Percentiles rank a stretch among this genome's conserved stretches.
Conservation (phyloP, 2,888 invertebrate species). For the Acholoe squamosa region DNA sequence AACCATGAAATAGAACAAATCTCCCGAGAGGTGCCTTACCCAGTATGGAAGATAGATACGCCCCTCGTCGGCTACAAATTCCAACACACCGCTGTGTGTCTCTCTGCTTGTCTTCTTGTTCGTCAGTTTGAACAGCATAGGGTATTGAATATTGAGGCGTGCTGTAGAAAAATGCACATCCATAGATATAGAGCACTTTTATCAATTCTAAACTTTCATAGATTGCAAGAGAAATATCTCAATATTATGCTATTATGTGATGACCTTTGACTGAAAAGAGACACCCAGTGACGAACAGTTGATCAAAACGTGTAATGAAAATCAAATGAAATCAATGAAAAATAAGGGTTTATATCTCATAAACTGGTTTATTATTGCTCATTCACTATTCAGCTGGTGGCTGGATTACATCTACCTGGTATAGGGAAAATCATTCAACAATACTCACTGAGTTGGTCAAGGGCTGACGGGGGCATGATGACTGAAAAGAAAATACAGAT, state of each 20-base stretch:
- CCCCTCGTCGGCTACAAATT: constrained; percentile 99
- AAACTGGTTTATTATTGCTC: too few species aligned
- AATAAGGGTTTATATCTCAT: too few species aligned
- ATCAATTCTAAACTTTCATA: too few species aligned
- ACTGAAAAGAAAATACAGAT: constrained; percentile 86
- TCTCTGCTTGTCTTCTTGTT: constrained; percentile 91
- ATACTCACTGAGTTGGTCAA: constrained; percentile 91
- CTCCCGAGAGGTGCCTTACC: constrained; percentile 38
- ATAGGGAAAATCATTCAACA: too few species aligned
- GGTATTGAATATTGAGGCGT: constrained; percentile 98
- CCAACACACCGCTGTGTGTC: constrained; percentile 97
- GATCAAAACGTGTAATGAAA: too few species aligned
- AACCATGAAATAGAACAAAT: background rate
- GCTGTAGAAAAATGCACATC: constrained; percentile 87
- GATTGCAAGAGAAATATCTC: too few species aligned
- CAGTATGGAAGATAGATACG: constrained; percentile 88
- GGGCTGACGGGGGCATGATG: constrained; percentile 98
- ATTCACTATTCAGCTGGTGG: too few species aligned
- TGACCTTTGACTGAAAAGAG: too few species aligned
- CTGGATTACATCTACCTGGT: too few species aligned
- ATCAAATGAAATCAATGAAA: too few species aligned
- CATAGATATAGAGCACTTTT: background rate
- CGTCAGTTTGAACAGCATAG: constrained; percentile 97
- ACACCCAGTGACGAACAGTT: too few species aligned
- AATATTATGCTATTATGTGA: too few species aligned